Conservation (phyloP, 2,797 vertebrate genomes). For the Lepilemur septentrionalis region DNA sequence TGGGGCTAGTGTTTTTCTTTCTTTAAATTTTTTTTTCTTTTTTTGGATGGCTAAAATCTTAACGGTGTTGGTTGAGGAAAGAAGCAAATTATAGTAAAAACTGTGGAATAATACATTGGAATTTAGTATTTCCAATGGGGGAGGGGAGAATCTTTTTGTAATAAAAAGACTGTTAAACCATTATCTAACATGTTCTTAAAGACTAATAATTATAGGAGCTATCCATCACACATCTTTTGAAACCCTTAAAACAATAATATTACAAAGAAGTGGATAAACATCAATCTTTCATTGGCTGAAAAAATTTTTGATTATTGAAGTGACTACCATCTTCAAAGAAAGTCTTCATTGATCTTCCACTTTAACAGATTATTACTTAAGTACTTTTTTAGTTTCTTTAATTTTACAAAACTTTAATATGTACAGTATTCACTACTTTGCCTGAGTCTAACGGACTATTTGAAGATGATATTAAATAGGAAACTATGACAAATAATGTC, state of each 20-base stretch:
- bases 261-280: conserved; percentile 33
- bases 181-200: conserved; percentile 34
- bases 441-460: neutral
- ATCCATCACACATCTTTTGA: neutral
- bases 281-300: neutral
- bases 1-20: neutral
- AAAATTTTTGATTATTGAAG: neutral
- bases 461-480: neutral
- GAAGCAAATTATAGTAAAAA: conserved; percentile 42
- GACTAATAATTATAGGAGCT: neutral
- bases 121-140: conserved; percentile 28
- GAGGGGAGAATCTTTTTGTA: neutral
- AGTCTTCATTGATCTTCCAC: neutral
- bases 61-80: conserved; percentile 32
- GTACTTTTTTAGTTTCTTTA: conserved; percentile 25
- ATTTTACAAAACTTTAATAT: conserved; percentile 2
- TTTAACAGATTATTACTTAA: conserved; percentile 16
- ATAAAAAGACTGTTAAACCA: neutral
- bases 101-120: conserved; percentile 7
- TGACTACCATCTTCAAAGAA: neutral
- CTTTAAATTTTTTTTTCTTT: neutral
- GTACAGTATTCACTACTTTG: neutral
- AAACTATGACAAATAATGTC: neutral
- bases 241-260: conserved; percentile 18
- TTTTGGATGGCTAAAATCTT: neutral